Base-by-base conservation (phyloP, 2,113 vertebrate species). In the Epinephelus lanceolatus region DNA sequence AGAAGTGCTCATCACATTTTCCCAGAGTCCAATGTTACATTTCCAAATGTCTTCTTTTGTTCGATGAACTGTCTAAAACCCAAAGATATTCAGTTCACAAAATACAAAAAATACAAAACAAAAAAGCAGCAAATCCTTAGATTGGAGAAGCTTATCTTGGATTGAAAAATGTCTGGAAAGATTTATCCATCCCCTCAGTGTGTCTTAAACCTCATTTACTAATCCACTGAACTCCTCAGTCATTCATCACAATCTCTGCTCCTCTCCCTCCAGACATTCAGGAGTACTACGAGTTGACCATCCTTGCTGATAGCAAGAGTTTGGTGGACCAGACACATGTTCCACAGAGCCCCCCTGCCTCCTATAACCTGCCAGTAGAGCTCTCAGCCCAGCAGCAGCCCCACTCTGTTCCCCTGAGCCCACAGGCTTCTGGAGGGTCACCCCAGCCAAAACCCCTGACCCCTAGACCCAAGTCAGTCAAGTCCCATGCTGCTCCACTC, bases 261-360 rank as follows among this genome's bases (percentile, higher is more conserved):
- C 5, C 15, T 71, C 25, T 67, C 15, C 51, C 33, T 74, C 13
- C 78, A 94, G 94, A 95, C 56, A 95, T 95, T 71, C 94, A 95
- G 82, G 94, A 95, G 66, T 94, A 87, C 86, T 94, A 95, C 12
- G 94, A 95, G 80, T 56, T 92, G 66, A 93, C 89, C 0, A 42
- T 95, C 62, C 67, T 81, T 17, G 51, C 68, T 27, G 92, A 92
- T 69, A 80, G 27, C 11, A 80, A 80, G 21, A n/a, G 2, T 42
- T 76, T 84, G 73, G 68, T n/a, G 9, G 73, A 82, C 14, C 78
- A 71, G 25, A 5, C 19, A 2, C 72, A 69, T 2, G 25, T 27
- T 37, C 60, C 56, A 2, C 40, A 7, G 42, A 66, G 13, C 18
- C 56, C 53, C 3, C 15, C 71, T 25, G 25, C 52, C 18, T 17